Percentiles rank a stretch among this genome's conserved stretches.
Evolutionary conservation across 2,888 invertebrate species (phyloP).

Genomic region (Nomada fucata): DNA sequence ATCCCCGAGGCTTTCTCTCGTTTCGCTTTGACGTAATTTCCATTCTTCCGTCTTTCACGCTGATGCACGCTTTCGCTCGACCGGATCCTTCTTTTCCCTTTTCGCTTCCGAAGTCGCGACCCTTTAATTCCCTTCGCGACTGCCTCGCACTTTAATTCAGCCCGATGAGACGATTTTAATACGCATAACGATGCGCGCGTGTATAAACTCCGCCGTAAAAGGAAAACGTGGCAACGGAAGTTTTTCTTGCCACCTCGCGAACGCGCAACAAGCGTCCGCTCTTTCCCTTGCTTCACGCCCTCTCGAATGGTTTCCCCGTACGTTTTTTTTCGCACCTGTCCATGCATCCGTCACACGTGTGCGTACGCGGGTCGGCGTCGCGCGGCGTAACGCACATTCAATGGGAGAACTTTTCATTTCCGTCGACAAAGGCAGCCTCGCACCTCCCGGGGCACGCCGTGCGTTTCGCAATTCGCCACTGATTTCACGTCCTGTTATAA

Average conservation of each 20-base stretch:
- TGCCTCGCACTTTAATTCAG: too few species aligned
- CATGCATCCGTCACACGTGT: not conserved
- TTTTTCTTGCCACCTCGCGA: not conserved
- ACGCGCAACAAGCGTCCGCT: not conserved
- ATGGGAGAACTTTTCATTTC: slow-evolving; percentile 70
- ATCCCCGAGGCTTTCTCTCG: too few species aligned
- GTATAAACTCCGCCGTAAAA: too few species aligned
- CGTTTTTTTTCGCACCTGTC: not conserved
- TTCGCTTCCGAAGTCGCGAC: too few species aligned
- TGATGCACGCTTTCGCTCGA: too few species aligned
- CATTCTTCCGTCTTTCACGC: too few species aligned
- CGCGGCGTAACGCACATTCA: slow-evolving; percentile 64
- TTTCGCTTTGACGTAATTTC: too few species aligned
- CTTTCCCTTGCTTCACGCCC: not conserved
- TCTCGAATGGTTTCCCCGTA: slow-evolving; percentile 36
- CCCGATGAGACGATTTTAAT: too few species aligned
- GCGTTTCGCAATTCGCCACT: slow-evolving; percentile 71
- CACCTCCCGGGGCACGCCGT: slow-evolving; percentile 31
- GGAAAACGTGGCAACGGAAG: not conserved
- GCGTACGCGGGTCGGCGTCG: slow-evolving; percentile 29
- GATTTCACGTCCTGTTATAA: slow-evolving; percentile 71
- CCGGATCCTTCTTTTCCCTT: too few species aligned
- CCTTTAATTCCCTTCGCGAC: too few species aligned
- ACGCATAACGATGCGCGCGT: too few species aligned
- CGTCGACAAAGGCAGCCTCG: slow-evolving; percentile 61